phyloP scores from a whole-genome alignment of 2,113 vertebrate species.

The Eubucco bourcierii region DNA sequence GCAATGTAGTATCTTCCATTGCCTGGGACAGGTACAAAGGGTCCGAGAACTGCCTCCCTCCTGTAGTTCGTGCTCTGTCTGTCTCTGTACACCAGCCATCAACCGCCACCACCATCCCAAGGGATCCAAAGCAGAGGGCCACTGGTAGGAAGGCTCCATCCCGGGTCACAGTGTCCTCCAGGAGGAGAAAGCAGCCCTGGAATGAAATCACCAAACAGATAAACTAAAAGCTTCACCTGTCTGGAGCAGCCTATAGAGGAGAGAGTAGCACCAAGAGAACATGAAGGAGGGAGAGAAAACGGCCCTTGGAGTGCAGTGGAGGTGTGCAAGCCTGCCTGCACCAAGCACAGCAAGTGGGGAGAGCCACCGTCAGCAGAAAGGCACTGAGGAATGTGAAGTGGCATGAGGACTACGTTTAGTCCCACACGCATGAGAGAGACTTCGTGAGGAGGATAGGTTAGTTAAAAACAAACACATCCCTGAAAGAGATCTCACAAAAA shows the following conservation, averaged over 20 bases:
- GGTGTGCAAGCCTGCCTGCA: rapidly evolving
- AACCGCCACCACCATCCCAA: rapidly evolving
- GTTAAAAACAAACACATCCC: not conserved
- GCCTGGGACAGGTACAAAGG: rapidly evolving
- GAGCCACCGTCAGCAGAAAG: not conserved
- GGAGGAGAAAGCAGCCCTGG: not conserved
- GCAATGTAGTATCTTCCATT: no score
- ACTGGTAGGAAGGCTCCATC: not conserved
- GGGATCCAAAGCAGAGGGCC: rapidly evolving
- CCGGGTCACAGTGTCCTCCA: not conserved
- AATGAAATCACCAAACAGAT: not conserved
- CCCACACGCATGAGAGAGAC: not conserved
- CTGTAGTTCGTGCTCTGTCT: no score
- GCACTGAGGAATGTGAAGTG: not conserved
- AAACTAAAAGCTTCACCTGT: not conserved
- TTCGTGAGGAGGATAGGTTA: not conserved
- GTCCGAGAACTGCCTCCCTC: no score
- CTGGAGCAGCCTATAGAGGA: not conserved
- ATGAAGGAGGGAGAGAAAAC: not conserved
- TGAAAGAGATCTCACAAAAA: not conserved
- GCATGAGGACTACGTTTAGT: not conserved
- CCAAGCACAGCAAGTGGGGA: no score
- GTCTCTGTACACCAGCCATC: rapidly evolving
- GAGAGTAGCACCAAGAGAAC: not conserved
- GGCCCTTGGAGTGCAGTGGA: rapidly evolving